These are phyloP conservation scores for Solenopsis fugax DNA, from an alignment of 1,140 invertebrate genomes.

Conservation along the genomic window DNA sequence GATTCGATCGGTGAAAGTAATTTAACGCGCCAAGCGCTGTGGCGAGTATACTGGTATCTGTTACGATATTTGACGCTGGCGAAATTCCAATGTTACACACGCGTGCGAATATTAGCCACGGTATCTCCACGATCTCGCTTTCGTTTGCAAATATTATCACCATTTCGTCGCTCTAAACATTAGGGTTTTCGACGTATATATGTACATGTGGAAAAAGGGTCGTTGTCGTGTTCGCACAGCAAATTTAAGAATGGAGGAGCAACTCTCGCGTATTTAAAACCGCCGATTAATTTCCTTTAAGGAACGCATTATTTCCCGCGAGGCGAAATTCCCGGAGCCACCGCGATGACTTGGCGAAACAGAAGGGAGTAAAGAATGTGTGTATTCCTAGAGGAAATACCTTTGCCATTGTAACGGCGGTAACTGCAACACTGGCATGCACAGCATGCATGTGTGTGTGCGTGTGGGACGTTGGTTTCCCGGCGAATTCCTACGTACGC, in stretches of 20 bases:
- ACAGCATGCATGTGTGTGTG: neutral
- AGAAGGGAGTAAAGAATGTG: constrained; percentile 4
- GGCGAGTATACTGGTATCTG: constrained; percentile 37
- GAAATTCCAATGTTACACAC: constrained; percentile 53
- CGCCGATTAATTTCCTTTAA: neutral
- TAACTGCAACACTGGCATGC: neutral
- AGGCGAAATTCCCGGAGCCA: neutral
- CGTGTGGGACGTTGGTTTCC: constrained; percentile 18
- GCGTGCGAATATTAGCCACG: constrained; percentile 9
- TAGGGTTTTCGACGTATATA: neutral
- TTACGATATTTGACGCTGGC: constrained; percentile 23
- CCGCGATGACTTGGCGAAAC: neutral
- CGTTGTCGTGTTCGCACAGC: neutral
- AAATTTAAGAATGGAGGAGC: neutral
- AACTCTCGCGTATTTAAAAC: neutral
- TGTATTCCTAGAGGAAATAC: constrained; percentile 41
- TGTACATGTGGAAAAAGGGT: neutral
- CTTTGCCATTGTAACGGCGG: constrained; percentile 27
- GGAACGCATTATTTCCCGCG: neutral
- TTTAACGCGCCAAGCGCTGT: constrained; percentile 16
- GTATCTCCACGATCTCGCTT: neutral
- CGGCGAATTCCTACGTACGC: constrained; percentile 24
- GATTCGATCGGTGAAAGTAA: constrained; percentile 56
- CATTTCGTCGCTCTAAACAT: neutral
- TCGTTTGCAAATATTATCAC: neutral